Base-by-base conservation (phyloP, 2,797 vertebrate genomes). In the Acrossocheilus fasciatus region DNA sequence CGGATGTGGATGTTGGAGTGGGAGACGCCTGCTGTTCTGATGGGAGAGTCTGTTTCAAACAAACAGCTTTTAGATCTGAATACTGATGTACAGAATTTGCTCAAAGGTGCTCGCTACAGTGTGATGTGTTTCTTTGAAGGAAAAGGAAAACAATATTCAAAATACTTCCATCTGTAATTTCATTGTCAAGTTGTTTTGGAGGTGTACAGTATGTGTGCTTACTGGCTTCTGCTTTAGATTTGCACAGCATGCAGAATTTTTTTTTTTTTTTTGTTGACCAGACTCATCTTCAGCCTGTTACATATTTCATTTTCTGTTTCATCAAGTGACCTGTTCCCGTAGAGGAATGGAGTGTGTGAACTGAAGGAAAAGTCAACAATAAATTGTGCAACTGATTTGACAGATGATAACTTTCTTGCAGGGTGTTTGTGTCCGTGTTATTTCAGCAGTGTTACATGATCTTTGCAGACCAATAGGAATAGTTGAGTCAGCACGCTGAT, bases 371-470 rank as follows among this genome's bases (percentile, higher is more conserved):
- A 76, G 23, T 41, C 52, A 50, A 68, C 34, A 50, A 6, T 45
- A 57, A 85, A 79, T 54, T 17, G 39, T 11, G 75, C 36, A 70
- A 41, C 57, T 41, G 6, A 18, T 79, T 59, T 57, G 75, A 59
- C 83, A 74, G 72, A 62, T 59, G 52, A 57, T 6, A 57, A 57
- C 77, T 73, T 43, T 86, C 52, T 74, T 74, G 84, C 14, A 41
- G 68, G 68, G 23, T 23, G 57, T 73, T 80, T 64, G 68, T 59
- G 39, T 85, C 18, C 30, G 15, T 66, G 69, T 52, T 74, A 75
- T 86, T 81, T 81, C 84, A 81, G 43, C 54, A 81, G 78, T 30
- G 84, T 86, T 86, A 66, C 84, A 74, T 74, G 54, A 89, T 74
- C 85, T 81, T 62, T 41, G 39, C 59, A 50, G 70, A 82, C 39